phyloP scores from a whole-genome alignment of 2,113 vertebrate species.

The Glareola pratincola region DNA sequence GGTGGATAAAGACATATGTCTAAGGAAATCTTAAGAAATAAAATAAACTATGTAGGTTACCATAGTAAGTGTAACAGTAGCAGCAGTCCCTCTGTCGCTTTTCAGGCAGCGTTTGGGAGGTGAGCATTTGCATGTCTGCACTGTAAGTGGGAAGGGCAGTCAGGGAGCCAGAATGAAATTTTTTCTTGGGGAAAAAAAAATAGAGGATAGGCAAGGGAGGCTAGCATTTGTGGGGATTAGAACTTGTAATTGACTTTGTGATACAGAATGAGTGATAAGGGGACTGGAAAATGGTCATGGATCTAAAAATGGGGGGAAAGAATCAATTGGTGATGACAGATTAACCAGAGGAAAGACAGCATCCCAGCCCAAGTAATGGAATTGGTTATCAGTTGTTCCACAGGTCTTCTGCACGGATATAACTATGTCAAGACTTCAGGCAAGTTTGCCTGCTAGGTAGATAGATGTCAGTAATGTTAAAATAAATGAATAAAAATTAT shows the following conservation, averaged over 20 bases:
- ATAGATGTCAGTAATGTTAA: neutral
- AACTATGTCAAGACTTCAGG: neutral
- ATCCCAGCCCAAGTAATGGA: neutral
- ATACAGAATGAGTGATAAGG: neutral
- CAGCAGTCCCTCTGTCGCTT: neutral
- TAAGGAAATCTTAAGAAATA: neutral
- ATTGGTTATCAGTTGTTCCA: neutral
- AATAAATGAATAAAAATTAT: neutral
- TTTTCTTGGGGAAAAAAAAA: neutral
- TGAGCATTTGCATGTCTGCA: neutral
- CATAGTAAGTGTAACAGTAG: neutral
- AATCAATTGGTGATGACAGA: neutral
- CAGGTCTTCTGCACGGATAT: neutral
- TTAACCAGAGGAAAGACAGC: neutral
- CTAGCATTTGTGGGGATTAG: neutral
- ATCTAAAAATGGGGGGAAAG: neutral
- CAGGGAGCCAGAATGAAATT: neutral
- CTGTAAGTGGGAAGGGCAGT: neutral
- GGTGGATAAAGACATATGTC: neutral
- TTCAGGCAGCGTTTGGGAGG: neutral
- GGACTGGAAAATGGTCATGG: neutral
- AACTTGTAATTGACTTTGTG: neutral
- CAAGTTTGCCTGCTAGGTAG: neutral
- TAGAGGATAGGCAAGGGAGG: neutral
- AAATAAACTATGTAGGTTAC: neutral